Conservation (phyloP, 2,888 invertebrate species). For the Perizoma flavofasciatum region DNA sequence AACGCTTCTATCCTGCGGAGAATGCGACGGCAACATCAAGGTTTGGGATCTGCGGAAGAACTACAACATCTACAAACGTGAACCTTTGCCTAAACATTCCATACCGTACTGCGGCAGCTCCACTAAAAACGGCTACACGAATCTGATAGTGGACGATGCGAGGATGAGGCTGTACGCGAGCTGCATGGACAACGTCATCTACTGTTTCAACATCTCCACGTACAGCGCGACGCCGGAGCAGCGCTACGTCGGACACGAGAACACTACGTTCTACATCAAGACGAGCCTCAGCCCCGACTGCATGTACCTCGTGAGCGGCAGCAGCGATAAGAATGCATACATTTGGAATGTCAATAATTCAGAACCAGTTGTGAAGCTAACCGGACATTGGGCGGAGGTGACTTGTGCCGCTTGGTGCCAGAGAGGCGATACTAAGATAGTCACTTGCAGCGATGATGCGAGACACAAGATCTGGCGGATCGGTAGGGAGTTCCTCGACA, state of each 20-base stretch:
- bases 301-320: slow-evolving; percentile 93
- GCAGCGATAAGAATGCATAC: slow-evolving; percentile 93
- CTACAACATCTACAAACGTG: slow-evolving; percentile 87
- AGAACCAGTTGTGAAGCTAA: slow-evolving; percentile 87
- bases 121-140: slow-evolving; percentile 89
- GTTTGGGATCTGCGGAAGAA: slow-evolving; percentile 94
- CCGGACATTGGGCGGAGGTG: slow-evolving; percentile 93
- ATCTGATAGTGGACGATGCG: slow-evolving; percentile 88
- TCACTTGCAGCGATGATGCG: slow-evolving; percentile 94
- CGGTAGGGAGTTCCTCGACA: slow-evolving; percentile 75
- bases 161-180: slow-evolving; percentile 90
- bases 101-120: slow-evolving; percentile 90
- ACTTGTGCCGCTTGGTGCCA: slow-evolving; percentile 93
- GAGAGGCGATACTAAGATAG: slow-evolving; percentile 83
- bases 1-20: slow-evolving; percentile 92
- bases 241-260: slow-evolving; percentile 89
- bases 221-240: slow-evolving; percentile 86
- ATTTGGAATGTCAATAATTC: slow-evolving; percentile 90
- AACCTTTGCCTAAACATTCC: slow-evolving; percentile 88
- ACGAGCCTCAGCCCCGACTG: slow-evolving; percentile 92
- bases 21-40: slow-evolving; percentile 93
- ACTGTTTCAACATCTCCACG: slow-evolving; percentile 91
- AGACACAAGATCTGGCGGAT: slow-evolving; percentile 90
- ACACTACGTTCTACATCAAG: slow-evolving; percentile 93
- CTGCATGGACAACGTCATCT: slow-evolving; percentile 94